phyloP scores from a whole-genome alignment of 2,113 vertebrate genomes.

The Cyphomyrus discorhynchus region DNA sequence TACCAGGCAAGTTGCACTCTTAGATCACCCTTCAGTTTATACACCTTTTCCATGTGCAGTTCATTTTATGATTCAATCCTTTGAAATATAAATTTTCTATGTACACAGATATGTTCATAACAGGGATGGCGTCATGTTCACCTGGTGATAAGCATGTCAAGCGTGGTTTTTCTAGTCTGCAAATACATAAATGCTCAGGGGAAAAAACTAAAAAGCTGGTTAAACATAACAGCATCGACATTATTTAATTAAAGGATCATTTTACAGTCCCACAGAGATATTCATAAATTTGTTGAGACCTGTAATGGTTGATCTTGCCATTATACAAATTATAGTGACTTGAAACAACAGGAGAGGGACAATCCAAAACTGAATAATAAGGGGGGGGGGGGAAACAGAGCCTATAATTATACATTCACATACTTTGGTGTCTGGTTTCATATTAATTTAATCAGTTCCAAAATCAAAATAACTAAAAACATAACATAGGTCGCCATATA shows the following conservation, averaged over 20 bases:
- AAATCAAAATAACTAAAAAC: not conserved
- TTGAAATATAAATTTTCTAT: not conserved
- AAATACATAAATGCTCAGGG: not conserved
- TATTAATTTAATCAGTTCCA: not conserved
- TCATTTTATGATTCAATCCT: not conserved
- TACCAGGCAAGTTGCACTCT: not conserved
- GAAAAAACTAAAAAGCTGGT: not conserved
- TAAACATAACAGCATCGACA: not conserved
- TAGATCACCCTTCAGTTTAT: not conserved
- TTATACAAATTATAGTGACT: not conserved
- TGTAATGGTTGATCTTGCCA: not conserved
- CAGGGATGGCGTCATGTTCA: not conserved
- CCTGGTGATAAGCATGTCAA: not conserved
- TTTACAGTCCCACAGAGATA: not conserved
- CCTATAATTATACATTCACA: not conserved
- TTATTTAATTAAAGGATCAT: not conserved
- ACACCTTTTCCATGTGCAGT: not conserved
- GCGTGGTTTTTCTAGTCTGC: not conserved
- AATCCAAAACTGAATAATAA: not conserved
- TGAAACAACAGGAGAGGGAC: not conserved
- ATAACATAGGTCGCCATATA: not conserved
- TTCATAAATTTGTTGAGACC: not conserved
- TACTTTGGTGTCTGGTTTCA: not conserved
- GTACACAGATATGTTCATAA: not conserved
- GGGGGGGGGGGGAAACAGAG: not conserved